A percentile compares a stretch with the other conserved stretches of the same genome.
These are phyloP conservation scores for Drosophila rubida DNA, from an alignment of 2,888 invertebrate species.

Conservation along the genomic window DNA sequence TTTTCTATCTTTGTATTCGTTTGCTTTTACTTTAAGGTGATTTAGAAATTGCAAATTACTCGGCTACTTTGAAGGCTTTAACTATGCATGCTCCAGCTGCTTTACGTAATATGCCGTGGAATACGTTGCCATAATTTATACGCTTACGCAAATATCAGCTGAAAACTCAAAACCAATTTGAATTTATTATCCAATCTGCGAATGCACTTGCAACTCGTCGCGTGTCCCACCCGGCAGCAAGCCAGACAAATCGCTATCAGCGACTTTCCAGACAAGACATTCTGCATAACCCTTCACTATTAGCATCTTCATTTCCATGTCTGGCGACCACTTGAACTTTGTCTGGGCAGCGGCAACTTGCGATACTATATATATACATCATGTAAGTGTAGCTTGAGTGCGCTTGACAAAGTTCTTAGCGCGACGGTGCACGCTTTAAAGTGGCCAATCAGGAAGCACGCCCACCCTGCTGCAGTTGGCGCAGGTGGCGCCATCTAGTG, in stretches of 20 bases:
- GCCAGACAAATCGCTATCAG: constrained; percentile 25
- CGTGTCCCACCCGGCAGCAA: neutral
- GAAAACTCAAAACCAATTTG: constrained; percentile 27
- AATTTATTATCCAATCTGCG: constrained; percentile 40
- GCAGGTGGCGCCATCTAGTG: constrained; percentile 48
- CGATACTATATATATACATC: constrained; percentile 41
- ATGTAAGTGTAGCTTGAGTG: constrained; percentile 46
- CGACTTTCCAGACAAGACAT: constrained; percentile 3
- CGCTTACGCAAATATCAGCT: constrained; percentile 1
- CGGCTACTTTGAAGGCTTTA: too few species aligned
- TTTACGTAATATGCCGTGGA: neutral
- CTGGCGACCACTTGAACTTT: constrained; percentile 72
- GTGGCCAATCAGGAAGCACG: constrained; percentile 5
- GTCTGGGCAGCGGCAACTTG: constrained; percentile 53
- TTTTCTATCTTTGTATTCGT: neutral
- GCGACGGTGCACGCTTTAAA: constrained; percentile 32
- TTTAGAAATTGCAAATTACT: too few species aligned
- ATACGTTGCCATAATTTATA: neutral
- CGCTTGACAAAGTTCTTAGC: constrained; percentile 59
- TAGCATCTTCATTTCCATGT: constrained; percentile 76
- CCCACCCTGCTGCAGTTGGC: neutral
- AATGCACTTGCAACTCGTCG: constrained; percentile 32
- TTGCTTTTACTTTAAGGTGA: too few species aligned
- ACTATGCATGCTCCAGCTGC: neutral
- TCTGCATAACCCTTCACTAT: constrained; percentile 36